These are phyloP conservation scores for Drosophila rhopaloa DNA, from an alignment of 1,140 invertebrate species.

Conservation along the genomic window DNA sequence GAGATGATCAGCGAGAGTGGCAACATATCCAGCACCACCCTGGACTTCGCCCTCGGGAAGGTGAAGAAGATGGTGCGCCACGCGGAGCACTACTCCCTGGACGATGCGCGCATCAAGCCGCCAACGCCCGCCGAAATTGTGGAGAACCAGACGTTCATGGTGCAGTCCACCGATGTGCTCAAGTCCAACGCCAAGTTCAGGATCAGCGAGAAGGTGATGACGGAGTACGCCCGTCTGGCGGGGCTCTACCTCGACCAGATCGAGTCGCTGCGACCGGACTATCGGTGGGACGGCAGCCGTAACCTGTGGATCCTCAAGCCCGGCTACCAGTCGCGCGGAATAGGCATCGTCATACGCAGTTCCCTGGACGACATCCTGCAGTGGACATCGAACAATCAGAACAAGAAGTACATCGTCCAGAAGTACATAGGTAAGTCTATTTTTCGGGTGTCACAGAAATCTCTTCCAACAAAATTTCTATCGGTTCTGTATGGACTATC, in stretches of 20 bases:
- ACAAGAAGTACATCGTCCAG: conserved; percentile 93
- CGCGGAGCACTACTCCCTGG: conserved; percentile 62
- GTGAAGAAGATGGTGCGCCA: conserved; percentile 68
- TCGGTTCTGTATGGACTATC: too few relatives aligned
- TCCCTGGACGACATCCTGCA: conserved; percentile 88
- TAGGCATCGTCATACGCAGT: conserved; percentile 90
- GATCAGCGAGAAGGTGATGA: conserved; percentile 79
- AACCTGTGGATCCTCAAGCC: conserved; percentile 98
- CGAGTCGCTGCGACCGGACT: conserved; percentile 87
- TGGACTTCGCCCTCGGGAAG: conserved; percentile 86
- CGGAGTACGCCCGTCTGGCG: conserved; percentile 86
- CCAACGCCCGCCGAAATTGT: conserved; percentile 76
- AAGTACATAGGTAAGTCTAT: conserved; percentile 93
- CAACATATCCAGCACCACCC: conserved; percentile 79
- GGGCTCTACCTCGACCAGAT: conserved; percentile 87
- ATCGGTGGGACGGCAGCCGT: conserved; percentile 88
- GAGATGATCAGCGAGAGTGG: conserved; percentile 53
- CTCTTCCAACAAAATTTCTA: too few relatives aligned
- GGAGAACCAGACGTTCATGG: conserved; percentile 90
- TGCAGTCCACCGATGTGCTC: conserved; percentile 85
- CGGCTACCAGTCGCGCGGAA: conserved; percentile 92
- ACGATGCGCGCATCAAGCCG: conserved; percentile 55
- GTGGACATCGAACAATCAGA: conserved; percentile 86
- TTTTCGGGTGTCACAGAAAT: too few relatives aligned
- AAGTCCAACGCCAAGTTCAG: conserved; percentile 84